Evolutionary conservation across 2,888 invertebrate species (phyloP), one percentile per base, ranked within the genome.

Genomic region (Cepaea hortensis): DNA sequence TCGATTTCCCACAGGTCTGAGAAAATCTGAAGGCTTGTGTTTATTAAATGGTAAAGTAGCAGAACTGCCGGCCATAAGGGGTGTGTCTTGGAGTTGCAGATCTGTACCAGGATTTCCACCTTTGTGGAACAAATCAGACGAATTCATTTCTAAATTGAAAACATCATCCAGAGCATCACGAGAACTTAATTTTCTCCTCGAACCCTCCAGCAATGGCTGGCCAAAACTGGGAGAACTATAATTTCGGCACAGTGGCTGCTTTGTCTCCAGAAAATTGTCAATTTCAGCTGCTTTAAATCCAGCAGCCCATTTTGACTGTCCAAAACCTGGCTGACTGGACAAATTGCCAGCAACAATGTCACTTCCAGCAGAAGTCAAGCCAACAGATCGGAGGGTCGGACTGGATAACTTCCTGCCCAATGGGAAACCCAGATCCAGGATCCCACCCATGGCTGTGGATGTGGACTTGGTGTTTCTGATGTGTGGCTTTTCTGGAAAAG

Each of bases 161-260:
- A 77, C 77, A 20, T 77, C 77, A 61, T 77, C 61, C n/a, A 75
- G 75, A 3, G 15, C 20, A 4, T 81, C 81, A 46, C 50, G 35
- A 50, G 70, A 70, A 15, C 70, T 81, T 11, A 81, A n/a, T n/a
- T 68, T 81, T 20, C 81, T 81, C 11, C 50, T 68, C 9, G 23
- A 20, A 9, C 13, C 65, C 3, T 18, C 20, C 13, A n/a, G 3
- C 23, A n/a, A 6, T n/a, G 20, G 23, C 11, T 77, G 77, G 61
- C 20, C 61, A 77, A 77, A 61, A 15, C 9, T 55, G 13, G 55
- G 9, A n/a, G 81, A 48, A 50, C 83, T 83, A 7, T 7, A 11
- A 83, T 55, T 83, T 5, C 83, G 18, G 23, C 18, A 23, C 50
- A 55, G 62, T 23, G 61, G 65, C 46, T n/a, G 80, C 55, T 48